These are phyloP conservation scores for Exaiptasia diaphana DNA, from an alignment of 64 coral and sea anemone species.

Conservation along the genomic window DNA sequence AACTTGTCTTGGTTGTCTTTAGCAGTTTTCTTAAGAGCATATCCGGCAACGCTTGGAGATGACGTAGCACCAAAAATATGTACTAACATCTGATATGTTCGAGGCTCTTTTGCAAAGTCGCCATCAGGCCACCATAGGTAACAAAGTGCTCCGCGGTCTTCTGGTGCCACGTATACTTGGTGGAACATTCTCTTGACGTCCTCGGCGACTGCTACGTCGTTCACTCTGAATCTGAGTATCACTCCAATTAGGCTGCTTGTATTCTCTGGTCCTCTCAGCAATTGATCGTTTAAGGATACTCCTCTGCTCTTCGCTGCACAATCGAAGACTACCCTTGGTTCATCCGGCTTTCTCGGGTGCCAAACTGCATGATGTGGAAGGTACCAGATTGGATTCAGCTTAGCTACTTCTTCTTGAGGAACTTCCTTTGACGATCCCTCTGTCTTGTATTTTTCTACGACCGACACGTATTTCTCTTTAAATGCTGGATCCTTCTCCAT, in stretches of 20 bases:
- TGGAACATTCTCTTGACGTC: conserved; percentile 55
- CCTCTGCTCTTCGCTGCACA: conserved; percentile 21
- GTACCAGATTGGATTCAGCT: conserved; percentile 39
- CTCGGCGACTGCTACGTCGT: conserved; percentile 10
- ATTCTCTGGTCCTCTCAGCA: conserved; percentile 38
- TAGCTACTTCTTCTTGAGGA: conserved; percentile 27
- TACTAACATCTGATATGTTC: conserved; percentile 44
- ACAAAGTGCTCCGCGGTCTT: conserved; percentile 38
- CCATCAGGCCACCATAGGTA: conserved; percentile 34
- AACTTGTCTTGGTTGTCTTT: conserved; percentile 48
- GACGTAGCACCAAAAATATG: conserved; percentile 52
- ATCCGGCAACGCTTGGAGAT: conserved; percentile 53
- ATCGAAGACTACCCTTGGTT: conserved; percentile 41
- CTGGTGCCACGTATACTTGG: conserved; percentile 25
- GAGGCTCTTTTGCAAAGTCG: background rate
- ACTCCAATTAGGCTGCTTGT: conserved; percentile 42
- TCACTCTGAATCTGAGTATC: conserved; percentile 28
- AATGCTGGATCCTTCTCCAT: conserved; percentile 49
- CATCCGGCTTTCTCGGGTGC: conserved; percentile 57
- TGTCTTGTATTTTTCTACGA: conserved; percentile 47
- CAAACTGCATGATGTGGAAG: conserved; percentile 52
- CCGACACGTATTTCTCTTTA: conserved; percentile 18
- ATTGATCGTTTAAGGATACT: conserved; percentile 17
- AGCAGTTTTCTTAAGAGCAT: conserved; percentile 40
- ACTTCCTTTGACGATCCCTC: conserved; percentile 55